phyloP scores from a whole-genome alignment of 2,797 vertebrate genomes.

The Amblyopsis hoosieri region DNA sequence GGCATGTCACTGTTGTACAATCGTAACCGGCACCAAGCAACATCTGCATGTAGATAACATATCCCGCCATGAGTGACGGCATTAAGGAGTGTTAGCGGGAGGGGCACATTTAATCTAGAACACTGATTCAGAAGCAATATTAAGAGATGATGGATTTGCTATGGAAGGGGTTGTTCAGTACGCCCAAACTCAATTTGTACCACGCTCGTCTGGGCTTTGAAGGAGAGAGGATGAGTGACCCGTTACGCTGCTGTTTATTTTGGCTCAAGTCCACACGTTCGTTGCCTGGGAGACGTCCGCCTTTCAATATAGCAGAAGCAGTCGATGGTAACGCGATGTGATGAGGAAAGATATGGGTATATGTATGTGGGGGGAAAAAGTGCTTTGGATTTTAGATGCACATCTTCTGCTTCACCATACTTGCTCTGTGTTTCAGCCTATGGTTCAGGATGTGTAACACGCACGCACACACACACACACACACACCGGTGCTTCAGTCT shows the following conservation, averaged over 20 bases:
- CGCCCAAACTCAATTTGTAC: slow-evolving; percentile 47
- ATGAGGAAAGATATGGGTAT: slow-evolving; percentile 32
- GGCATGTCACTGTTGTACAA: background rate
- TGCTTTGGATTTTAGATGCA: no score
- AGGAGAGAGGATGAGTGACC: slow-evolving; percentile 22
- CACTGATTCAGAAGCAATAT: slow-evolving; percentile 5
- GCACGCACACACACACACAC: background rate
- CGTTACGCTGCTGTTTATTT: slow-evolving; percentile 13
- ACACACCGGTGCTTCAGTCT: slow-evolving; percentile 47
- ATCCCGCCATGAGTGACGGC: background rate
- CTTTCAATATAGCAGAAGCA: slow-evolving; percentile 37
- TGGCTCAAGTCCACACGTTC: slow-evolving; percentile 30
- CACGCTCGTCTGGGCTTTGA: slow-evolving; percentile 34
- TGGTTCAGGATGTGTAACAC: slow-evolving; percentile 31
- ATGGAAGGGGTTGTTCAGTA: slow-evolving; percentile 26
- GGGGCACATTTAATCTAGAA: slow-evolving; percentile 6
- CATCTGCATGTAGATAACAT: background rate
- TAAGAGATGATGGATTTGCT: slow-evolving; percentile 47
- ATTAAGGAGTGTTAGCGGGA: no score
- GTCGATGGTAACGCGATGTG: slow-evolving; percentile 40
- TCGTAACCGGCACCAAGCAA: no score
- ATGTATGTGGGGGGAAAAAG: slow-evolving; percentile 25
- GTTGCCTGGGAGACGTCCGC: slow-evolving; percentile 20
- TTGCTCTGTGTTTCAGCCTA: slow-evolving; percentile 9
- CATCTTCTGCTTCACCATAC: background rate